Percentiles rank a stretch among this genome's conserved stretches.
These are phyloP conservation scores for Tenthredo livida DNA, from an alignment of 2,888 invertebrate species.

Conservation along the genomic window DNA sequence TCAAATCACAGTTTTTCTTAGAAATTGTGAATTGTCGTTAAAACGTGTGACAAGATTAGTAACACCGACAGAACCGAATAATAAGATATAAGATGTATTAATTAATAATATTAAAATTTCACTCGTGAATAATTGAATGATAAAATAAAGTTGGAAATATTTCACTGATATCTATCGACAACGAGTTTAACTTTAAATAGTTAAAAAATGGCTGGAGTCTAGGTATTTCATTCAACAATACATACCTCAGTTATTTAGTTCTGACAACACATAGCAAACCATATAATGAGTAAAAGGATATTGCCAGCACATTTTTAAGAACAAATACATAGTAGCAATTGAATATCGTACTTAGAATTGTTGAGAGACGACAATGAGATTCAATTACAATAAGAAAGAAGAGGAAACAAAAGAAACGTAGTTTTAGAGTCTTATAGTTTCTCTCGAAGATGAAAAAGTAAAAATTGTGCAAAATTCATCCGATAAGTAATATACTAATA, in stretches of 20 bases:
- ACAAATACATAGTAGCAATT: background rate
- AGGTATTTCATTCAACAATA: background rate
- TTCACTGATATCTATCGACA: background rate
- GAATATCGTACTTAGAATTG: background rate
- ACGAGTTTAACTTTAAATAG: background rate
- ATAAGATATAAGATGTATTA: background rate
- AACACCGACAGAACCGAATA: background rate
- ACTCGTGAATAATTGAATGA: background rate
- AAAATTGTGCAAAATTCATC: slow-evolving; percentile 55
- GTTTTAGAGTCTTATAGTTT: slow-evolving; percentile 2
- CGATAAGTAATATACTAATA: slow-evolving; percentile 57
- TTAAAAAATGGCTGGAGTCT: background rate
- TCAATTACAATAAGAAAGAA: background rate
- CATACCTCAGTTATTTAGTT: background rate
- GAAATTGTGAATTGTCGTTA: slow-evolving; percentile 21
- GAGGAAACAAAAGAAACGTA: background rate
- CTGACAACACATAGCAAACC: background rate
- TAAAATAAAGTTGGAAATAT: slow-evolving; percentile 22
- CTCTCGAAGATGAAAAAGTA: slow-evolving; percentile 47
- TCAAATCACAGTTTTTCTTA: slow-evolving; percentile 47
- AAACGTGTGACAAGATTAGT: slow-evolving; percentile 26
- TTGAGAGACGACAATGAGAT: background rate
- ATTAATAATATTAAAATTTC: background rate
- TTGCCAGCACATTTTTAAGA: background rate
- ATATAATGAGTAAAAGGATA: background rate